Conservation (phyloP, 2,797 vertebrate species). For the Microtus obscurus region DNA sequence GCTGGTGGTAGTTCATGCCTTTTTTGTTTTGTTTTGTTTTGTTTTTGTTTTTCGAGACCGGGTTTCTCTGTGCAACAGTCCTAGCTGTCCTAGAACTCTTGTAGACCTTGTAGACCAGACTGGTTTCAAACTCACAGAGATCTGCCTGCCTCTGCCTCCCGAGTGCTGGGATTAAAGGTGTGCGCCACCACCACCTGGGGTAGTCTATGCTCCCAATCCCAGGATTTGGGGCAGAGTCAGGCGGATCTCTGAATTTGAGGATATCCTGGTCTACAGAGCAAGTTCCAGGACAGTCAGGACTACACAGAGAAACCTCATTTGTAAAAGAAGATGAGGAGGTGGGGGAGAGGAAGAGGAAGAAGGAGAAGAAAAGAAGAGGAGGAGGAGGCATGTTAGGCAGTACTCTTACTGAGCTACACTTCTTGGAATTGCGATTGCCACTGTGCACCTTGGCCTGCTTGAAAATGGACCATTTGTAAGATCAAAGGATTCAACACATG, state of each 20-base stretch:
- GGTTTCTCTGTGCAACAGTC: too few relatives aligned
- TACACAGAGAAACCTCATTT: background rate
- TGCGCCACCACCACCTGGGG: too few relatives aligned
- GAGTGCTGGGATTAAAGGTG: too few relatives aligned
- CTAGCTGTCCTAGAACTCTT: too few relatives aligned
- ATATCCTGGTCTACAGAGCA: background rate
- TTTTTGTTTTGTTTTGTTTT: background rate
- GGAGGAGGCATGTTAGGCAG: background rate
- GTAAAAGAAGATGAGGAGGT: background rate
- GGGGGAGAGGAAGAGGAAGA: rapidly evolving
- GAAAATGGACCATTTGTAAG: conserved; percentile 13
- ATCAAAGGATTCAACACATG: background rate
- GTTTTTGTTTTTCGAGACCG: too few relatives aligned
- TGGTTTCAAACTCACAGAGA: too few relatives aligned
- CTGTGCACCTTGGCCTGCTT: background rate
- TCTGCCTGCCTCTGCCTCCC: too few relatives aligned
- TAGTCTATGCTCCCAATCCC: background rate
- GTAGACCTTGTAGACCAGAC: too few relatives aligned
- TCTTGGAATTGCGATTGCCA: background rate
- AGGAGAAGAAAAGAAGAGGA: too few relatives aligned
- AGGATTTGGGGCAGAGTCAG: background rate
- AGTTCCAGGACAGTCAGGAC: background rate
- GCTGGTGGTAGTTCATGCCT: background rate
- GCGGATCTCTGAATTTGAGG: background rate
- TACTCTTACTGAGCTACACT: background rate